Conservation (phyloP, 2,113 vertebrate species). For the Euleptes europaea region DNA sequence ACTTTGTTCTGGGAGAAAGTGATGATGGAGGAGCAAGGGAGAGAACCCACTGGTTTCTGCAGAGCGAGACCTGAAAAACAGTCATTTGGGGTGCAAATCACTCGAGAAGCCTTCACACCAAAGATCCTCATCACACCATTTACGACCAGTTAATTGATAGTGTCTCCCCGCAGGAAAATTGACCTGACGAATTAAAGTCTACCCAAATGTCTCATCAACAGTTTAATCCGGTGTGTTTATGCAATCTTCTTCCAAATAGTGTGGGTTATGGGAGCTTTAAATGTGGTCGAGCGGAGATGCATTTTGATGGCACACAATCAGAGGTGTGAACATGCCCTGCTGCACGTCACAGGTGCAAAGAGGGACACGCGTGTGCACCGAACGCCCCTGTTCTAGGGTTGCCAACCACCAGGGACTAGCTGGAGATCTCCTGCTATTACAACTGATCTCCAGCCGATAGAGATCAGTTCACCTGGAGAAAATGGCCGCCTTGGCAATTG, state of each 20-base stretch:
- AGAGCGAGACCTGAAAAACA: constrained; percentile 40
- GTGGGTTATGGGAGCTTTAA: no score
- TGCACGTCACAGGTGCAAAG: neutral
- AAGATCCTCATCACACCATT: constrained; percentile 34
- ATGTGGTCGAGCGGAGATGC: neutral
- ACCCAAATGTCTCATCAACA: neutral
- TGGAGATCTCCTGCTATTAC: no score
- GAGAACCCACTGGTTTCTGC: constrained; percentile 27
- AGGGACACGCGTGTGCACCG: no score
- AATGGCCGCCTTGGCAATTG: no score
- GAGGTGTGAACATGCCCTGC: neutral
- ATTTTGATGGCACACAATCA: neutral
- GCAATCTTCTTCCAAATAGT: constrained; percentile 11
- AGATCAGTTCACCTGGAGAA: no score
- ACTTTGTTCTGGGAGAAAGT: constrained; percentile 40
- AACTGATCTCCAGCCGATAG: no score
- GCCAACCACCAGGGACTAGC: no score
- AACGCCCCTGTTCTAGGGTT: neutral
- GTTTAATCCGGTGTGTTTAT: constrained; percentile 4
- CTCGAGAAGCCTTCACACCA: neutral
- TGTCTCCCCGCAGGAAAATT: constrained; percentile 41
- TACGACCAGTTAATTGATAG: constrained; percentile 41
- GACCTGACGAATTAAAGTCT: constrained; percentile 19
- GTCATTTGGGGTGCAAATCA: constrained; percentile 44
- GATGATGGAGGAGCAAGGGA: neutral